Evolutionary conservation across 2,797 vertebrate species (phyloP), one percentile per base, ranked within the genome.

Genomic region (Nyctibius grandis): DNA sequence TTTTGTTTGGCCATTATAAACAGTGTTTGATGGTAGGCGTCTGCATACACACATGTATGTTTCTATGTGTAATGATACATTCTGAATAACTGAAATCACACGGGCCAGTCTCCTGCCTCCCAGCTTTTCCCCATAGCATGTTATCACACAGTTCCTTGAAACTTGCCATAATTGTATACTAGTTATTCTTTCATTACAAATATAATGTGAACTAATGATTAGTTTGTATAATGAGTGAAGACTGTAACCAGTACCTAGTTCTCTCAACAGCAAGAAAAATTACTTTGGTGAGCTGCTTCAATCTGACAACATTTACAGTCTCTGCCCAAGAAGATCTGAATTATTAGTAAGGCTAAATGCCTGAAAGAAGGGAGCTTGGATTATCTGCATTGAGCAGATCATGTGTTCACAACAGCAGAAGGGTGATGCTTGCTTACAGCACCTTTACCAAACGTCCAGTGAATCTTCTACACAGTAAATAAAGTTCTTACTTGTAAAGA

Each of bases 371-470:
- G 15, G 15, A 87, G 54, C n/a, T 63, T 93, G 65, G 59, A 86
- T 94, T 89, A 54, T 79, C 80, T 85, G 50, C n/a, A 11, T 28
- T 73, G 68, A 95, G 33, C 76, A 84, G 74, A 95, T 91, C 63
- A 84, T 25, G n/a, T 40, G 25, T 85, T 91, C 60, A 64, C 60
- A 74, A 76, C 64, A 93, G 78, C 91, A 92, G 92, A 92, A 92
- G 64, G 63, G 79, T 53, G 23, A 50, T 94, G 82, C 79, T 89
- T 90, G 76, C 76, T 94, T 73, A 79, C 33, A 69, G 59, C 76
- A 88, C 67, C 61, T 86, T 91, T 86, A 79, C 76, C 93, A 93
- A 95, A 90, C 91, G 85, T 92, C 92, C 95, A 90, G 85, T 65
- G 69, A 92, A 90, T 82, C 69, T 92, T 73, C 50, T 33, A 42